Evolutionary conservation across 2,113 vertebrate genomes (phyloP).

Genomic region (Macrotus californicus): DNA sequence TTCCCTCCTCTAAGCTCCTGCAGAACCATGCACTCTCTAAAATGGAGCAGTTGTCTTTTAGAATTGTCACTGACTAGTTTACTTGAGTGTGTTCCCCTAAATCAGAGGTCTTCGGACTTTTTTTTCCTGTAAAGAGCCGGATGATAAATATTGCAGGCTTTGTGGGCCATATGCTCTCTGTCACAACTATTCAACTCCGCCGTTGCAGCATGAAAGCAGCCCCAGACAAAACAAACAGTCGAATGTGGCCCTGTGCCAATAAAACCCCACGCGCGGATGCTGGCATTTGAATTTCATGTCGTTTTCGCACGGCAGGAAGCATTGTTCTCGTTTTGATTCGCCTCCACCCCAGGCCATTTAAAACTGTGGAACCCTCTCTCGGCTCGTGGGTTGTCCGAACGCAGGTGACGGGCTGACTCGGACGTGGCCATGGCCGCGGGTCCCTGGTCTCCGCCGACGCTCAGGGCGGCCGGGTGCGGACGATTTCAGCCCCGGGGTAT

Average conservation of each 20-base stretch:
- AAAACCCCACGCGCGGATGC: background rate
- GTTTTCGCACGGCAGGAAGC: background rate
- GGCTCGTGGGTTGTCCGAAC: background rate
- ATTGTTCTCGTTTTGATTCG: background rate
- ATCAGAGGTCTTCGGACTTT: background rate
- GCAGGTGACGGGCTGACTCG: fast-evolving
- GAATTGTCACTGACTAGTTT: background rate
- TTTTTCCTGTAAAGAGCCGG: background rate
- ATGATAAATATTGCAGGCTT: background rate
- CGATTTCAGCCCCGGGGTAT: background rate
- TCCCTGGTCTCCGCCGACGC: background rate
- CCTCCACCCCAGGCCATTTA: background rate
- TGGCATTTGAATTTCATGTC: background rate
- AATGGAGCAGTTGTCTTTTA: background rate
- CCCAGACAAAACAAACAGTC: background rate
- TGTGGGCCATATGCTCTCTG: background rate
- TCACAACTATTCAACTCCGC: background rate
- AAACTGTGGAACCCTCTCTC: background rate
- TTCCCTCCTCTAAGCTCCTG: too few species aligned
- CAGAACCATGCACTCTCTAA: too few species aligned
- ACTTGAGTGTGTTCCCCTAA: background rate
- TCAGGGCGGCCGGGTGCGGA: too few species aligned
- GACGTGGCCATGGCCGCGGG: fast-evolving
- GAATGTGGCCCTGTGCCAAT: background rate
- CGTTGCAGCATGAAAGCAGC: background rate